Conservation (phyloP, 2,888 invertebrate genomes). For the Aethes cnicana region DNA sequence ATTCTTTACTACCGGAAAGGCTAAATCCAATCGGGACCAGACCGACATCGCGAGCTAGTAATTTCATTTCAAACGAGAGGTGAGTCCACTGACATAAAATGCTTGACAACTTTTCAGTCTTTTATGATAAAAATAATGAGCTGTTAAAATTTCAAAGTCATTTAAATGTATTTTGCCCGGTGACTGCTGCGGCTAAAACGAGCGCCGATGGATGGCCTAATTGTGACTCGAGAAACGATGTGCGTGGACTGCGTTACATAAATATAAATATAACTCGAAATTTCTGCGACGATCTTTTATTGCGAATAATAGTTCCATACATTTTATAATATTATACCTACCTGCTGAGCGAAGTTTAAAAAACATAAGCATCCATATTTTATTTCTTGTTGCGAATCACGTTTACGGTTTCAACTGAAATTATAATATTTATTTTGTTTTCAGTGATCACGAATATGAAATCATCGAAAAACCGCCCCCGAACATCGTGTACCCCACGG, state of each 20-base stretch:
- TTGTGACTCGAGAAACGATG: constrained; percentile 70
- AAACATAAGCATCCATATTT: constrained; percentile 8
- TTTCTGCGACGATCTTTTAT: constrained; percentile 54
- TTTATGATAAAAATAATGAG: constrained; percentile 60
- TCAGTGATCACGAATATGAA: constrained; percentile 96
- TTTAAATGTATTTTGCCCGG: constrained; percentile 62
- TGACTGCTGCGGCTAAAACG: constrained; percentile 78
- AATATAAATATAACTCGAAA: constrained; percentile 75
- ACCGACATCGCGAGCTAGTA: constrained; percentile 84
- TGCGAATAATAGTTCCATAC: constrained; percentile 58
- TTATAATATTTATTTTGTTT: constrained; percentile 55
- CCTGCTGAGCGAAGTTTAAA: constrained; percentile 47
- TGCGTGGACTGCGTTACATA: constrained; percentile 55
- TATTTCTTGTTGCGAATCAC: background rate
- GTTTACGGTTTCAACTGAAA: background rate
- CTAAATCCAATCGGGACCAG: constrained; percentile 86
- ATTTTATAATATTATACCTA: constrained; percentile 36
- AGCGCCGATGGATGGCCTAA: constrained; percentile 77
- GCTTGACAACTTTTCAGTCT: constrained; percentile 50
- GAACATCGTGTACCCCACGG: constrained; percentile 64
- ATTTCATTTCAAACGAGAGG: constrained; percentile 69
- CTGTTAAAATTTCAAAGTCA: constrained; percentile 55
- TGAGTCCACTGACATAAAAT: constrained; percentile 55
- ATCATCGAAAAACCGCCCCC: constrained; percentile 88
- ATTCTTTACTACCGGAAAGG: constrained; percentile 89